Conservation (phyloP, 2,888 invertebrate species). For the Lymantria dispar region DNA sequence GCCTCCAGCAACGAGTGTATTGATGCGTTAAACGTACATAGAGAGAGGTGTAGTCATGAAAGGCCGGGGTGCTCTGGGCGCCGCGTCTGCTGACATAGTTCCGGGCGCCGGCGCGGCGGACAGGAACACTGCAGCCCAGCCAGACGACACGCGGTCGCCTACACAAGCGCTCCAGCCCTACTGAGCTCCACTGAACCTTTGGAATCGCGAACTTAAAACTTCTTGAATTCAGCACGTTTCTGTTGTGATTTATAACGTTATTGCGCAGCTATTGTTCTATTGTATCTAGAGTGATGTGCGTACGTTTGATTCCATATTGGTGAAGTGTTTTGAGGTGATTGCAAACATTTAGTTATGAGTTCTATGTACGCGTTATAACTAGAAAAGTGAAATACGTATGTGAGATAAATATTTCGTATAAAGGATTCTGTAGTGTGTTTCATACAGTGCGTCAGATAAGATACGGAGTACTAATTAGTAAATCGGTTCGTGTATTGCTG, state of each 20-base stretch:
- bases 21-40: constrained; percentile 59
- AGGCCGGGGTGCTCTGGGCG: constrained; percentile 65
- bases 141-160: constrained; percentile 76
- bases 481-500: constrained; percentile 3
- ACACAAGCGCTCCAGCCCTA: constrained; percentile 59
- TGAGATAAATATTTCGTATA: constrained; percentile 18
- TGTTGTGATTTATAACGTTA: constrained; percentile 23
- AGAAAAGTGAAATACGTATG: constrained; percentile 21
- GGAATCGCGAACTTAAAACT: constrained; percentile 43
- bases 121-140: constrained; percentile 62
- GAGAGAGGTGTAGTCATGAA: constrained; percentile 62
- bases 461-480: constrained; percentile 26
- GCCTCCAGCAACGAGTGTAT: constrained; percentile 59
- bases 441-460: constrained; percentile 19
- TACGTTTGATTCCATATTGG: constrained; percentile 54
- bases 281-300: constrained; percentile 61
- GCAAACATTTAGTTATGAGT: constrained; percentile 48
- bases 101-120: constrained; percentile 79
- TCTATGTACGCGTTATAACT: constrained; percentile 39
- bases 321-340: constrained; percentile 52
- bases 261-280: constrained; percentile 52
- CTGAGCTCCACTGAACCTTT: constrained; percentile 32
- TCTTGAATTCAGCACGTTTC: constrained; percentile 36
- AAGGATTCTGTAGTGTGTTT: constrained; percentile 20
- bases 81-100: constrained; percentile 75